phyloP scores from a whole-genome alignment of 2,113 vertebrate species.

The Stictonetta naevosa region DNA sequence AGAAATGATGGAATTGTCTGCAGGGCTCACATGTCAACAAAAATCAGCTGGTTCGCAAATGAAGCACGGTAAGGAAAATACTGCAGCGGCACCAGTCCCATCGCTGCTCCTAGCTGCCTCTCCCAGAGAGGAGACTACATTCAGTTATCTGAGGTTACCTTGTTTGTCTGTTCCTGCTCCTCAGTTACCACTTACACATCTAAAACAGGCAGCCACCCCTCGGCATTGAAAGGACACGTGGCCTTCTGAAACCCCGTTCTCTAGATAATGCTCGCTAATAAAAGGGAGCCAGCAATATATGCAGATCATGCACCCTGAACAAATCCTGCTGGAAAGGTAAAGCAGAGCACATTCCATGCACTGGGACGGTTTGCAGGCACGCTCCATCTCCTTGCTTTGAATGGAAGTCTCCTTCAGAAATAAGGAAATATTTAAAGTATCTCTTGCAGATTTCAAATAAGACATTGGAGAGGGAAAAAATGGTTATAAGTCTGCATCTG shows the following conservation, averaged over 20 bases:
- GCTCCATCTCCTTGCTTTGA: not conserved
- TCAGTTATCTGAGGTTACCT: not conserved
- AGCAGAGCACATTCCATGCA: not conserved
- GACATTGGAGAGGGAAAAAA: not conserved
- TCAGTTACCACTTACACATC: not conserved
- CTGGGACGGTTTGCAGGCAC: not conserved
- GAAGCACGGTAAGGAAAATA: not conserved
- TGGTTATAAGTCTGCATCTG: not conserved
- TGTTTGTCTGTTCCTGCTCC: not conserved
- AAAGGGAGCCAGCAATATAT: not conserved
- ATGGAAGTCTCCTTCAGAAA: not conserved
- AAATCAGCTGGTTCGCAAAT: not conserved
- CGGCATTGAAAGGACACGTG: not conserved
- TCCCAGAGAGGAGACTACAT: not conserved
- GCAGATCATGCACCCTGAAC: not conserved
- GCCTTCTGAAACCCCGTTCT: not conserved
- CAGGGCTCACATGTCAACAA: conserved; percentile 31
- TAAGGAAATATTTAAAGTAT: not conserved
- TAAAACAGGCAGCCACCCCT: not conserved
- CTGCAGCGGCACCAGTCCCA: accelerated
- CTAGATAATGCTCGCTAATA: not conserved
- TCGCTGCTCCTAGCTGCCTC: not conserved
- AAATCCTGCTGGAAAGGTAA: not conserved
- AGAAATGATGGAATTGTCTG: not conserved
- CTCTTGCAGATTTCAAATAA: not conserved